Evolutionary conservation across 2,888 invertebrate species (phyloP).

Genomic region (Drosophila algonquin): DNA sequence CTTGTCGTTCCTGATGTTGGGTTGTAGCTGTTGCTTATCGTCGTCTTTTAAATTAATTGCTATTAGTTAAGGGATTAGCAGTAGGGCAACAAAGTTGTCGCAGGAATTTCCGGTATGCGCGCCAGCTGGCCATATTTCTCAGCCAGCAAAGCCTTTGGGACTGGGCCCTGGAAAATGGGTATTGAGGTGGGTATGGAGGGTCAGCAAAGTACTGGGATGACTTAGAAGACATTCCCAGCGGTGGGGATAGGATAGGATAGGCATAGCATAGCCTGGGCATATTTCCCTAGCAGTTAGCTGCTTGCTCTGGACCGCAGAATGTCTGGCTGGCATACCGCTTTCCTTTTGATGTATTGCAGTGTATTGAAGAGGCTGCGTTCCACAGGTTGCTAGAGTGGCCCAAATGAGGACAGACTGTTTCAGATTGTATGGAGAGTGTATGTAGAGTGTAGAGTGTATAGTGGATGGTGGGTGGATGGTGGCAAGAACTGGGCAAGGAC

Average conservation of each 20-base stretch:
- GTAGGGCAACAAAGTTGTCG: constrained; percentile 76
- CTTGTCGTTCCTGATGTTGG: constrained; percentile 24
- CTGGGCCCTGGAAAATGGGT: background rate
- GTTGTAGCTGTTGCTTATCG: constrained; percentile 70
- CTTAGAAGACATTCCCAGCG: constrained; percentile 2
- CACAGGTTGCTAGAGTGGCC: constrained; percentile 75
- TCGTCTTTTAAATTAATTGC: constrained; percentile 82
- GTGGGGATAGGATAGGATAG: constrained; percentile 30
- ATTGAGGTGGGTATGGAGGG: background rate
- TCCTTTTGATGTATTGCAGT: constrained; percentile 81
- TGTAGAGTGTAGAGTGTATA: background rate
- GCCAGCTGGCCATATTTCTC: constrained; percentile 72
- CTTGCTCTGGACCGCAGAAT: constrained; percentile 56
- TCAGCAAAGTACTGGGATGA: constrained; percentile 11
- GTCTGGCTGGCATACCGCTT: constrained; percentile 73
- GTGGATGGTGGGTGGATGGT: background rate
- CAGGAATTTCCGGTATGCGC: constrained; percentile 79
- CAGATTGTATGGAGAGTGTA: constrained; percentile 18
- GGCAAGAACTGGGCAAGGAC: background rate
- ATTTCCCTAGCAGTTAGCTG: constrained; percentile 51
- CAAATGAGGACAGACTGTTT: constrained; percentile 12
- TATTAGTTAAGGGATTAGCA: constrained; percentile 81
- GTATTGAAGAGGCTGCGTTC: constrained; percentile 79
- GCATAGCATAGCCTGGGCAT: constrained; percentile 30
- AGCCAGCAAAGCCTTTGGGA: constrained; percentile 37